phyloP scores from a whole-genome alignment of 2,113 vertebrate species.

The Psammodynastes pulverulentus region DNA sequence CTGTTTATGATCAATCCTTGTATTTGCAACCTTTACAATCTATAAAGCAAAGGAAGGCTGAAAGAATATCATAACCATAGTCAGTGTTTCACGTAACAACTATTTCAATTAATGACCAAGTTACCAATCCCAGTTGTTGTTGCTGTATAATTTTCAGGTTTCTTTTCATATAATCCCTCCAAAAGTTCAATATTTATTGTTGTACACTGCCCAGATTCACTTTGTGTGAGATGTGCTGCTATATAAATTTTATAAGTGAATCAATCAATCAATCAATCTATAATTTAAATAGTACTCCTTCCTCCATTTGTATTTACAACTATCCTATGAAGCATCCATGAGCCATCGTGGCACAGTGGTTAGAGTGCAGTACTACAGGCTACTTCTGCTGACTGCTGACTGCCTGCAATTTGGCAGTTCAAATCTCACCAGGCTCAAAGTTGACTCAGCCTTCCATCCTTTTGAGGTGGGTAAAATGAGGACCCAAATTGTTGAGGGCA shows the following conservation, averaged over 20 bases:
- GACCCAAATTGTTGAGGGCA: too few species aligned
- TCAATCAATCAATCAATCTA: neutral
- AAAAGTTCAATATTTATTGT: neutral
- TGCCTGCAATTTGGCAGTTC: too few species aligned
- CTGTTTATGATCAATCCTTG: neutral
- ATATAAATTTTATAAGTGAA: too few species aligned
- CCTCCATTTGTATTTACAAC: neutral
- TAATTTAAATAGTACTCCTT: neutral
- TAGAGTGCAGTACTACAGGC: too few species aligned
- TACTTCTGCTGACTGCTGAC: too few species aligned
- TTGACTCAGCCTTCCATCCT: too few species aligned
- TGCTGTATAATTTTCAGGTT: neutral
- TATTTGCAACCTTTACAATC: neutral
- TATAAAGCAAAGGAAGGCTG: neutral
- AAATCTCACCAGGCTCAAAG: too few species aligned
- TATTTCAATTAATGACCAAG: neutral
- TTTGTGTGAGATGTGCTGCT: too few species aligned
- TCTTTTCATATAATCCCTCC: neutral
- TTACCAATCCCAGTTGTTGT: neutral
- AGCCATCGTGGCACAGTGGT: too few species aligned
- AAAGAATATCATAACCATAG: neutral
- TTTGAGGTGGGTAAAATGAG: too few species aligned
- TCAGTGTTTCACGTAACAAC: neutral
- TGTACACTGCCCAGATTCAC: too few species aligned
- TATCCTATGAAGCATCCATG: too few species aligned